Evolutionary conservation across 2,113 vertebrate species (phyloP).

Genomic region (Microcebus murinus): DNA sequence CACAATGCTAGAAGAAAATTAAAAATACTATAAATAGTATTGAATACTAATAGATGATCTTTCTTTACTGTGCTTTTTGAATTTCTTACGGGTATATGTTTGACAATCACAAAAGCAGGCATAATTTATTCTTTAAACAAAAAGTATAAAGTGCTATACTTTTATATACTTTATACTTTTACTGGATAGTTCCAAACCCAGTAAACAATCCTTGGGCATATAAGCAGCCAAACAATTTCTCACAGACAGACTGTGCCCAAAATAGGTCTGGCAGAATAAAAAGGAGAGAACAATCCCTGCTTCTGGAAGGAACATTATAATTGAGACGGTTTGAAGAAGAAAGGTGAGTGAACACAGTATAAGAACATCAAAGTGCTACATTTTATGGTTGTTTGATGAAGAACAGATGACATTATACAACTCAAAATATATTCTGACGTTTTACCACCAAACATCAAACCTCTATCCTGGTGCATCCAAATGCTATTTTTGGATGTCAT

Average conservation of each 20-base stretch:
- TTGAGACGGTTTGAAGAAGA: constrained; percentile 3
- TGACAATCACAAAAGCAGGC: constrained; percentile 11
- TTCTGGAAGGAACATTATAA: constrained; percentile 21
- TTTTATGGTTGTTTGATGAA: neutral
- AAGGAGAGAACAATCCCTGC: neutral
- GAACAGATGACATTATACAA: neutral
- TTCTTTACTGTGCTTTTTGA: neutral
- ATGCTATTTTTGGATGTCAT: neutral
- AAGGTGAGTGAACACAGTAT: constrained; percentile 18
- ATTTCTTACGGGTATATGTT: neutral
- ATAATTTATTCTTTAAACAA: constrained; percentile 30
- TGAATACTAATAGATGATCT: neutral
- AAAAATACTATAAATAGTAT: neutral
- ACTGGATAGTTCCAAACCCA: neutral
- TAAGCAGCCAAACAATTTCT: neutral
- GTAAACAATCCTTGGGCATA: neutral
- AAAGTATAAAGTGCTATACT: neutral
- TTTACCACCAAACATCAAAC: neutral
- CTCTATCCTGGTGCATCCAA: neutral
- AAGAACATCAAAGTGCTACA: neutral
- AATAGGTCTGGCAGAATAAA: neutral
- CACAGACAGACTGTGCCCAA: neutral
- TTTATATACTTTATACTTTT: no score
- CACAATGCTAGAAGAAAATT: neutral
- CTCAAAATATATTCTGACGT: neutral